Evolutionary conservation across 2,113 vertebrate genomes (phyloP), one percentile per base, ranked within the genome.

Genomic region (Oryzias celebensis): DNA sequence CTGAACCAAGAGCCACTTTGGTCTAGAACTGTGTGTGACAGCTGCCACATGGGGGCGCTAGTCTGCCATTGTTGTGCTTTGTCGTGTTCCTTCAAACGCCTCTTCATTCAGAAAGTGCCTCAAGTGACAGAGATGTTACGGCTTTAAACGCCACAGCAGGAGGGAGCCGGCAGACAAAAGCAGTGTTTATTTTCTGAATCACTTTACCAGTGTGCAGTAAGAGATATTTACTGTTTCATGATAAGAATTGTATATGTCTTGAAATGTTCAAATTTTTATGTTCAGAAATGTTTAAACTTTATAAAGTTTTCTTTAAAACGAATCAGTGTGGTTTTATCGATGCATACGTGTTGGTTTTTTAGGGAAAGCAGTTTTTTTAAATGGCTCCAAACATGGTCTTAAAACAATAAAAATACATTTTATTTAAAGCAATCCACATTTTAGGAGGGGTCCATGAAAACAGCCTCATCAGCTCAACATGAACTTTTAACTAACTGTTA

Each of bases 171-270:
- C 78, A 65, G 80, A 58, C 75, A 68, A 84, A 56, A 73, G 78
- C 79, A 87, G 83, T 85, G 87, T 90, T 90, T 90, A 90, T 90
- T 90, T 90, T 90, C 82, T 80, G 81, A 89, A 77, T 84, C 80
- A 80, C 75, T 87, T 84, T 71, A 71, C 82, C 80, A 85, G 79
- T 83, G 86, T 88, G 84, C 84, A 81, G 85, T 82, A 81, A 87
- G 80, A 90, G 60, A 86, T 88, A 88, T 89, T 89, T 89, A 88
- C 89, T 85, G 85, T 89, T 89, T 89, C 87, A 87, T 90, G 89
- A 87, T 82, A 88, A 85, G 64, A 87, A 88, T 73, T 85, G 84
- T 89, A 84, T 87, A 86, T 87, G 89, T 85, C 81, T 62, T 85
- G 82, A 86, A 87, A 86, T 85, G 84, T 87, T 77, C 0, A 78